phyloP scores from a whole-genome alignment of 1,140 invertebrate genomes.

The Cydia fagiglandana region DNA sequence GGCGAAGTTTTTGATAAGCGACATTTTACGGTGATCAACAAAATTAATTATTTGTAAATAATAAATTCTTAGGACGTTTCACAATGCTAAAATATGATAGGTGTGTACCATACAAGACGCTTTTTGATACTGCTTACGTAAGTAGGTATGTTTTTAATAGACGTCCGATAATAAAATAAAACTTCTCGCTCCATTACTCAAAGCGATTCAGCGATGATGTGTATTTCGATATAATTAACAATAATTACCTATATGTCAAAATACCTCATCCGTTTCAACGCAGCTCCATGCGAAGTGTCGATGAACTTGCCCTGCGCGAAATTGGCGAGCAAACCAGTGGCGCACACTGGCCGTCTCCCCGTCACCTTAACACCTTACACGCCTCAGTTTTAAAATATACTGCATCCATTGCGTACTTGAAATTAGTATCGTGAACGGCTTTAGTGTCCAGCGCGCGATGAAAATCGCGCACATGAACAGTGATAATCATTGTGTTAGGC shows the following conservation, averaged over 20 bases:
- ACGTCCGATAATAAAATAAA: constrained; percentile 32
- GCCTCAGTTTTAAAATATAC: not conserved
- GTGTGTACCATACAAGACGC: not conserved
- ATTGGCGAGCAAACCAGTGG: constrained; percentile 63
- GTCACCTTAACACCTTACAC: constrained; percentile 36
- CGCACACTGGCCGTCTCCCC: constrained; percentile 50
- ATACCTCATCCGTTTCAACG: constrained; percentile 56
- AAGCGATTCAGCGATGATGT: not conserved
- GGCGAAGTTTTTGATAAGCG: constrained; percentile 36
- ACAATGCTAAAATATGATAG: not conserved
- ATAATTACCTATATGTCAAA: constrained; percentile 30
- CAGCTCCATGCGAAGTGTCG: constrained; percentile 57
- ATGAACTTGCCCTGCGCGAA: constrained; percentile 74
- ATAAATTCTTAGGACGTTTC: not conserved
- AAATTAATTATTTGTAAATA: not conserved
- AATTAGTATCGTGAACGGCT: not conserved
- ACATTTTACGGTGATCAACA: constrained; percentile 30
- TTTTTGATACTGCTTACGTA: constrained; percentile 21
- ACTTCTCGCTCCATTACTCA: constrained; percentile 21
- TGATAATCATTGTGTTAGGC: constrained; percentile 33
- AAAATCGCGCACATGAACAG: constrained; percentile 30
- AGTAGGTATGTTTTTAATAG: constrained; percentile 18
- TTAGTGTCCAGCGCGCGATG: constrained; percentile 41
- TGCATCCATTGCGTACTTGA: constrained; percentile 41
- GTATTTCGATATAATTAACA: not conserved